These are phyloP conservation scores for Trichonephila clavata DNA, from an alignment of 1,140 invertebrate species.

Conservation along the genomic window DNA sequence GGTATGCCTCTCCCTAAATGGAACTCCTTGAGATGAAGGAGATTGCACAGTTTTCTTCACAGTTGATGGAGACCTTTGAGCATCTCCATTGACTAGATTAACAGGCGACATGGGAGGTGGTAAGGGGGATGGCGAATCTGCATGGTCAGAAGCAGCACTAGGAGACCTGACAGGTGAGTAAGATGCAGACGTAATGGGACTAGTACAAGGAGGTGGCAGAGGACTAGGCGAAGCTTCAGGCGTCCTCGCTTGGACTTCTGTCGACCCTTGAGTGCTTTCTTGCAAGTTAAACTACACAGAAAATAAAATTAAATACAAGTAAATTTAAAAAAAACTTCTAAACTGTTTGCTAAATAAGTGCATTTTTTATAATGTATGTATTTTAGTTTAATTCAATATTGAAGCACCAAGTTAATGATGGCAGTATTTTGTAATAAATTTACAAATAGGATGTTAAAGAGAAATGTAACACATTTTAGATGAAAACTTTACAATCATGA, in stretches of 20 bases:
- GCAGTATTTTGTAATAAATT: no score
- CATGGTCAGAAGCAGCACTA: slow-evolving; percentile 45
- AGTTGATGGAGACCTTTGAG: slow-evolving; percentile 49
- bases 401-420: no score
- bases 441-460: no score
- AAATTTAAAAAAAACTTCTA: not conserved
- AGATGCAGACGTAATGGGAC: slow-evolving; percentile 77
- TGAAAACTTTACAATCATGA: no score
- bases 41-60: slow-evolving; percentile 54
- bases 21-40: slow-evolving; percentile 49
- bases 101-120: slow-evolving; percentile 74
- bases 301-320: not conserved
- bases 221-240: slow-evolving; percentile 78
- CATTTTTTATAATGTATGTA: no score
- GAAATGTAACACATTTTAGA: no score
- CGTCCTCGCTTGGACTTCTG: slow-evolving; percentile 70
- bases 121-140: slow-evolving; percentile 73
- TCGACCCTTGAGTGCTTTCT: slow-evolving; percentile 42
- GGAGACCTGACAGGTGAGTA: slow-evolving; percentile 72
- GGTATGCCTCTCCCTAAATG: slow-evolving; percentile 36
- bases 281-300: not conserved
- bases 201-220: slow-evolving; percentile 75
- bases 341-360: no score
- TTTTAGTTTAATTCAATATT: no score
- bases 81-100: slow-evolving; percentile 71